phyloP scores from a whole-genome alignment of 2,797 vertebrate species.

The Acanthurus lineatus region DNA sequence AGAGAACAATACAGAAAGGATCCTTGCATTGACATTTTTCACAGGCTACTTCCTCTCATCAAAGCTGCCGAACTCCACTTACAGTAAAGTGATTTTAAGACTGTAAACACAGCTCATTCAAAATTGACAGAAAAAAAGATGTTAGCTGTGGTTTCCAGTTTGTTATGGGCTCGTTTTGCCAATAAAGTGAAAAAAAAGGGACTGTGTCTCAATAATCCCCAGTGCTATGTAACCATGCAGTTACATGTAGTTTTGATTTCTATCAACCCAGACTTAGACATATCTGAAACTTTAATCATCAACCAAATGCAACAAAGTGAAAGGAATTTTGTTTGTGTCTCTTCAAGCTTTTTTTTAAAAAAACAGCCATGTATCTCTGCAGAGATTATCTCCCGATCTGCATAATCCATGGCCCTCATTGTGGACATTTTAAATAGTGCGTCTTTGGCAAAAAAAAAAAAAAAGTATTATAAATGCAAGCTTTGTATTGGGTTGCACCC shows the following conservation, averaged over 20 bases:
- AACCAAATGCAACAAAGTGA: conserved; percentile 15
- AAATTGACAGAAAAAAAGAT: too few relatives aligned
- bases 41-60: too few relatives aligned
- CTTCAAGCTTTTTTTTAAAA: not conserved
- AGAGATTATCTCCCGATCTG: not conserved
- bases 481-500: too few relatives aligned
- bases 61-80: too few relatives aligned
- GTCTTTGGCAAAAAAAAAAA: not conserved
- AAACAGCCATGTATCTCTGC: not conserved
- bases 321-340: conserved; percentile 39
- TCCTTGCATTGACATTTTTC: too few relatives aligned
- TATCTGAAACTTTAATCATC: conserved; percentile 1
- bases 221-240: not conserved
- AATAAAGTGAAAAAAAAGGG: not conserved
- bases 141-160: too few relatives aligned
- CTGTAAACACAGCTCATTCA: too few relatives aligned
- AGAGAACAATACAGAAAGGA: too few relatives aligned
- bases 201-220: not conserved
- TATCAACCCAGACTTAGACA: not conserved
- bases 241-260: conserved; percentile 34
- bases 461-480: not conserved
- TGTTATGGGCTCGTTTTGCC: not conserved
- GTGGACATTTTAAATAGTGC: not conserved
- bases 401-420: not conserved
- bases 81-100: too few relatives aligned